Base-by-base conservation (phyloP, 92 coral and sea anemone genomes). In the Siderastrea radians region DNA sequence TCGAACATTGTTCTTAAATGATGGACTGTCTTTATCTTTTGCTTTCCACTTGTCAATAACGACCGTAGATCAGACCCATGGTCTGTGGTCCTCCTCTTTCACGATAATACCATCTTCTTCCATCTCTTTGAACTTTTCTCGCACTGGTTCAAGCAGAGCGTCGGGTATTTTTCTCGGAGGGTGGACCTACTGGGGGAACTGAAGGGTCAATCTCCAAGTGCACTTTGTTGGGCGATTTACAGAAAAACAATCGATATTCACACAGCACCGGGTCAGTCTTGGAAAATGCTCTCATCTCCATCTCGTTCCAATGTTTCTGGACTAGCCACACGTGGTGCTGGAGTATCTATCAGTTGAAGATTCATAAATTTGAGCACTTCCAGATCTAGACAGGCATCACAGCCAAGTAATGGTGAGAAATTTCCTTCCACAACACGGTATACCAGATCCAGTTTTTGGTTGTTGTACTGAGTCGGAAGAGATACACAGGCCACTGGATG, bases 301-400 rank as follows among this genome's bases (percentile, higher is more conserved):
- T 74, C 63, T 12, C 61, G 15, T 8, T 75, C 10, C 17, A 49
- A 53, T 4, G 77, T 63, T 66, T 15, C 76, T 86, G 82, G 66
- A 3, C 62, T 48, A 52, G 69, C 76, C 49, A 82, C 5, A 83
- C 77, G 66, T 61, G 66, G n/a, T n/a, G 12, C 66, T 44, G 17
- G n/a, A 44, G 49, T 47, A 11, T 70, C 51, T 44, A 70, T 58
- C 69, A 87, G 71, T 17, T 86, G 60, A 9, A 91, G 72, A 57
- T 90, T 90, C 96, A 90, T 93, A 75, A 93, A 93, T 70, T 79
- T 49, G 53, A 93, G 81, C 60, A 93, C 94, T 90, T 93, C 96
- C 47, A 90, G 72, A 83, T 93, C 92, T 5, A 90, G 86, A 44
- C 92, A 93, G 53, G 92, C 93, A 86, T 84, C 91, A 80, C 90